Conservation (phyloP, 2,888 invertebrate species). For the Acanthosepion lycidas region DNA sequence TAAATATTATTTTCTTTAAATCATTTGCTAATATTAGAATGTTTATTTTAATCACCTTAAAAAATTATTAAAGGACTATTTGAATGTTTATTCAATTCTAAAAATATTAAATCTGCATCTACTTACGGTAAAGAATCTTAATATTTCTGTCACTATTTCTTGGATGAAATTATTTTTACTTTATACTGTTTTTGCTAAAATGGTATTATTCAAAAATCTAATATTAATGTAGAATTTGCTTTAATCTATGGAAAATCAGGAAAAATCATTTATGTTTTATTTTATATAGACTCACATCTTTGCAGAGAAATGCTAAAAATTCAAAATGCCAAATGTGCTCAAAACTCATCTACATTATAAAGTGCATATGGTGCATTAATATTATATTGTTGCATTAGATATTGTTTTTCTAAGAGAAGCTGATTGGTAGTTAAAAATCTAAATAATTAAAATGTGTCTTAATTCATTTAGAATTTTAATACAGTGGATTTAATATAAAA, state of each 20-base stretch:
- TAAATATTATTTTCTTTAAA: neutral
- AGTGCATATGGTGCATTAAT: too few relatives aligned
- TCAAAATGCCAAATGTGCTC: too few relatives aligned
- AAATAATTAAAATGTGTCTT: neutral
- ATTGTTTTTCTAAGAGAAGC: too few relatives aligned
- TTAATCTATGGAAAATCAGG: too few relatives aligned
- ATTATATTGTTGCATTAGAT: too few relatives aligned
- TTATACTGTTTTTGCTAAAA: neutral
- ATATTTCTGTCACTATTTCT: neutral
- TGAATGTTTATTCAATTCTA: neutral
- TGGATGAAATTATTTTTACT: neutral
- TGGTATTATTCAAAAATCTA: neutral
- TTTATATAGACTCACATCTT: too few relatives aligned
- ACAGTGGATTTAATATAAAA: neutral
- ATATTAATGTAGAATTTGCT: too few relatives aligned
- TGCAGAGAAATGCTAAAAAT: too few relatives aligned
- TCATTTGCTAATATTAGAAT: too few relatives aligned
- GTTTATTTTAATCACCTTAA: neutral
- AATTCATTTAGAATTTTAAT: neutral
- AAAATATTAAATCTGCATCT: neutral
- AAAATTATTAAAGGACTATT: neutral
- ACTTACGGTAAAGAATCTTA: neutral
- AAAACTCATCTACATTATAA: too few relatives aligned
- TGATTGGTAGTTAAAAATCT: too few relatives aligned
- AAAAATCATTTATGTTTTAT: too few relatives aligned